Evolutionary conservation across 2,888 invertebrate genomes (phyloP).

Genomic region (Leptarthrus brevirostris): DNA sequence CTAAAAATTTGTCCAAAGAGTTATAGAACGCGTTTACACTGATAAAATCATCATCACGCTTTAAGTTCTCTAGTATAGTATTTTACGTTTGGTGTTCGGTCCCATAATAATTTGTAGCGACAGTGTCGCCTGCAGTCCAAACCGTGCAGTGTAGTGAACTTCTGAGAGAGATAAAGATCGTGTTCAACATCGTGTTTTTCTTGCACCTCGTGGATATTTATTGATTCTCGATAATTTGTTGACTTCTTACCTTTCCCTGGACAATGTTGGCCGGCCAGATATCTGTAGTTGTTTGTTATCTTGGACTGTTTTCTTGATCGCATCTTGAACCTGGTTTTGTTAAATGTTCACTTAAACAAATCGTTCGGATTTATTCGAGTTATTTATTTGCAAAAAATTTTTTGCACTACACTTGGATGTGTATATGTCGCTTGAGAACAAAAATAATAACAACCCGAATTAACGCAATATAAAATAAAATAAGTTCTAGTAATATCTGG

Average conservation of each 20-base stretch:
- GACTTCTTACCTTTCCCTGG: slow-evolving; percentile 58
- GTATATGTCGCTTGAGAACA: too few relatives aligned
- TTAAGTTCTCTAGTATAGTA: slow-evolving; percentile 18
- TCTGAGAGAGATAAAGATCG: slow-evolving; percentile 65
- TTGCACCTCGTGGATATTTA: slow-evolving; percentile 65
- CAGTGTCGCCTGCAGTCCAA: slow-evolving; percentile 42
- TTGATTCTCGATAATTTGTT: slow-evolving; percentile 65
- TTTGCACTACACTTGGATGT: too few relatives aligned
- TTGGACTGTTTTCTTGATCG: slow-evolving; percentile 4
- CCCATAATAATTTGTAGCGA: slow-evolving; percentile 38
- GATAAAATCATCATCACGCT: slow-evolving; percentile 44
- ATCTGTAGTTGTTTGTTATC: slow-evolving; percentile 35
- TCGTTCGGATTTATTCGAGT: neutral
- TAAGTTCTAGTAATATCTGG: too few relatives aligned
- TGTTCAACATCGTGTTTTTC: slow-evolving; percentile 68
- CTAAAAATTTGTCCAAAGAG: slow-evolving; percentile 21
- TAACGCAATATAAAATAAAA: too few relatives aligned
- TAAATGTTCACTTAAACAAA: slow-evolving; percentile 11
- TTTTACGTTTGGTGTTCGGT: neutral
- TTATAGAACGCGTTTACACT: slow-evolving; percentile 30
- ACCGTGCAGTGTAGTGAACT: slow-evolving; percentile 45
- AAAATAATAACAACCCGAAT: too few relatives aligned
- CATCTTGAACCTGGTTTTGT: slow-evolving; percentile 4
- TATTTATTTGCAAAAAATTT: neutral
- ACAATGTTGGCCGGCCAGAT: slow-evolving; percentile 34